Evolutionary conservation across 2,113 vertebrate genomes (phyloP).

Genomic region (Triplophysa tibetana): DNA sequence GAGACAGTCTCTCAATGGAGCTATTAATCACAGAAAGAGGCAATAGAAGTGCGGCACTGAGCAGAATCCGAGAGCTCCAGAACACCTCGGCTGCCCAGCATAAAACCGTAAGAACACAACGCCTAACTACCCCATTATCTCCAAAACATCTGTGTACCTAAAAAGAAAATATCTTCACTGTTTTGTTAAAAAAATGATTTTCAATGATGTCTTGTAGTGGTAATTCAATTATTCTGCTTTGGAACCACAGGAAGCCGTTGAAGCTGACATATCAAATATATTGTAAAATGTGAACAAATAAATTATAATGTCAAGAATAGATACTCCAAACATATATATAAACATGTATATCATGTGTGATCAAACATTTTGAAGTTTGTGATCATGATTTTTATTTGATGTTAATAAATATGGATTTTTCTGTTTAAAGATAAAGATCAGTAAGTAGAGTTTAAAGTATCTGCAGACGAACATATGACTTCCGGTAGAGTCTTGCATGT

Average conservation of each 20-base stretch:
- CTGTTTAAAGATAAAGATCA: no score
- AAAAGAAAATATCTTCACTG: no score
- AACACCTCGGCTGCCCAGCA: constrained; percentile 80
- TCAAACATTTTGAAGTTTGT: background rate
- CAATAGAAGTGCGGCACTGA: constrained; percentile 82
- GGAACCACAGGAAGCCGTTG: no score
- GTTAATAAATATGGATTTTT: background rate
- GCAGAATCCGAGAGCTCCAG: constrained; percentile 81
- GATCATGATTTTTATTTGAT: background rate
- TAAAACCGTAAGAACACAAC: constrained; percentile 77
- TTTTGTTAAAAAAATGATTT: no score
- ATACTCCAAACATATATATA: background rate
- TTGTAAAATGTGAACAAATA: no score
- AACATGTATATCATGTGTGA: no score
- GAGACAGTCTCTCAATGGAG: constrained; percentile 92
- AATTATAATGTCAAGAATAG: no score
- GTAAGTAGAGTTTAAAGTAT: background rate
- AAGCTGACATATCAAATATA: no score
- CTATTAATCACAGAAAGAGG: constrained; percentile 88
- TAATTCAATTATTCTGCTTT: no score
- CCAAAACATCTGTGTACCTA: background rate
- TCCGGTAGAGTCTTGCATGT: constrained; percentile 24
- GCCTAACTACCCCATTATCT: no score
- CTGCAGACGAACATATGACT: constrained; percentile 17
- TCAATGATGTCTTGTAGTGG: no score